phyloP scores from a whole-genome alignment of 2,113 vertebrate genomes.

The Pipra filicauda region DNA sequence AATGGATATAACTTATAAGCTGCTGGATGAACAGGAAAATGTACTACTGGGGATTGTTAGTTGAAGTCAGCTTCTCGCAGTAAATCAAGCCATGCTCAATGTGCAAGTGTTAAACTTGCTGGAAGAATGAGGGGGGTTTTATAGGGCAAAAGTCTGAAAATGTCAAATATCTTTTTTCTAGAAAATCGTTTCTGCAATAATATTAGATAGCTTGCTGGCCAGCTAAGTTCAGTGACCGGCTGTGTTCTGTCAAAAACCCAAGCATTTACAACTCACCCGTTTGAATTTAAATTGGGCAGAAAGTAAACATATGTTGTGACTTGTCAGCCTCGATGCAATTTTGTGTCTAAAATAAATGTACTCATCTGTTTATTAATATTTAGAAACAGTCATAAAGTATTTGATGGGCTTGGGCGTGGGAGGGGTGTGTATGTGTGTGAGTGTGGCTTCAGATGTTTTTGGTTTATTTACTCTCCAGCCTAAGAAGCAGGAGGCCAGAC shows the following conservation, averaged over 20 bases:
- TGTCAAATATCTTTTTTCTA: constrained; percentile 14
- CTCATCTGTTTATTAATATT: constrained; percentile 18
- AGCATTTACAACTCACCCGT: background rate
- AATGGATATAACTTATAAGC: constrained; percentile 9
- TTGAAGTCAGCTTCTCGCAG: background rate
- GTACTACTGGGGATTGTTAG: background rate
- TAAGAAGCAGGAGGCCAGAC: background rate
- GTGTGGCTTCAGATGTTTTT: background rate
- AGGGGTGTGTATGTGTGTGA: background rate
- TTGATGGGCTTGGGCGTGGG: background rate
- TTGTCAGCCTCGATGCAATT: background rate
- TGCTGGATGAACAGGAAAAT: constrained; percentile 5
- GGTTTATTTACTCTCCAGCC: background rate
- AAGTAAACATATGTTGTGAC: background rate
- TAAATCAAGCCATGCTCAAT: background rate
- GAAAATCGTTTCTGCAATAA: constrained; percentile 5
- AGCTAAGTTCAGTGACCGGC: constrained; percentile 7
- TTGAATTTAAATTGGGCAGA: constrained; percentile 16
- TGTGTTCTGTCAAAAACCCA: constrained; percentile 37
- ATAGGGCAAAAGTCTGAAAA: constrained; percentile 48
- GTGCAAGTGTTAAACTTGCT: background rate
- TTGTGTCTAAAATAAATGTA: background rate
- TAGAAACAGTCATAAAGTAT: background rate
- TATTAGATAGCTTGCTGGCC: constrained; percentile 49
- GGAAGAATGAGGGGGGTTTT: background rate